Base-by-base conservation (phyloP, 2,888 invertebrate species). In the Pseudococcus viburni region DNA sequence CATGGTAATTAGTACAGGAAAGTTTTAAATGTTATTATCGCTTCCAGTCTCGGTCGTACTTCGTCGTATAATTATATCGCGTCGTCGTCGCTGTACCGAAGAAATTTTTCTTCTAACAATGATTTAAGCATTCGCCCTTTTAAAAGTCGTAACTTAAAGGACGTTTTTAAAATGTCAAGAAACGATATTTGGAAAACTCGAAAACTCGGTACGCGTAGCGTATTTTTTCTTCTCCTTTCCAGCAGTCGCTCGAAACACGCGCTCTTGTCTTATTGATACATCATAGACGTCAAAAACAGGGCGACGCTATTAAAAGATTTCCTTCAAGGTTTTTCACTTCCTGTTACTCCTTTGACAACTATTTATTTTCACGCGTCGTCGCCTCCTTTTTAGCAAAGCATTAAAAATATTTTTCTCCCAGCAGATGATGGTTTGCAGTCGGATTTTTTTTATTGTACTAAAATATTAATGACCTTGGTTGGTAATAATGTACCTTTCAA, bases 321-420 rank as follows among this genome's bases (percentile, higher is more conserved):
- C 80, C 80, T 83, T 22, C 80, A 46, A 83, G 80, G 80, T 83
- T 83, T 83, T 83, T 83, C 80, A 19, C 46, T 46, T 83, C 80
- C 46, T 46, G 42, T 19, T 39, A 83, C 80, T 83, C 80, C 80
- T 83, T 83, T 83, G 80, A 83, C 80, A 83, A 83, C 80, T 83
- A 83, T 83, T 83, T 83, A 83, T 83, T 83, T 83, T 83, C 80
- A 83, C 80, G 80, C 80, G 80, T 83, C 80, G 80, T 83, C 80
- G 46, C 80, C 80, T 83, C 17, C 80, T 83, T 83, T 83, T 83
- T 46, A 73, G 33, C 26, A 33, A 73, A 73, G 73, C 73, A 73
- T 33, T 73, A 33, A 73, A 68, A 73, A 73, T 73, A 73, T 73
- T 33, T 73, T 73, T 73, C 73, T 73, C 15, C 33, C 73, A 73